Percentiles rank a stretch among this genome's conserved stretches.
Evolutionary conservation across 1,140 invertebrate genomes (phyloP).

Genomic region (Habropoda laboriosa): DNA sequence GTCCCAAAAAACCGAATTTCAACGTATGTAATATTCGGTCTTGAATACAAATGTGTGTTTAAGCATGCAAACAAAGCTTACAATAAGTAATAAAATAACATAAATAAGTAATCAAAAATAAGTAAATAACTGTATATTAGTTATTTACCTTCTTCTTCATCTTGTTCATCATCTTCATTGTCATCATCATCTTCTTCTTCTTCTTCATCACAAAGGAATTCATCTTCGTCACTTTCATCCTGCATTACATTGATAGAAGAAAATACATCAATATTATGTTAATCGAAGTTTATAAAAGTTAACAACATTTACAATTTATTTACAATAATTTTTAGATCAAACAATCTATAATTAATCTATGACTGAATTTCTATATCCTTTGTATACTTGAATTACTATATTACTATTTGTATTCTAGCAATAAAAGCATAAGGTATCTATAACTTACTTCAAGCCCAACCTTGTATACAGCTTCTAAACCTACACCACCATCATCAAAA

Average conservation of each 20-base stretch:
- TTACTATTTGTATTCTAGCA: too few relatives aligned
- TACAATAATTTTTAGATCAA: neutral
- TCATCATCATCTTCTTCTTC: constrained; percentile 85
- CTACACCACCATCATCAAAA: constrained; percentile 85
- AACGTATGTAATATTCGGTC: too few relatives aligned
- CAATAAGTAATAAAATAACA: neutral
- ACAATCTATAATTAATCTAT: neutral
- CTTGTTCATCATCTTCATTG: constrained; percentile 83
- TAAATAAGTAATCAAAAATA: too few relatives aligned
- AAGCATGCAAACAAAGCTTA: too few relatives aligned
- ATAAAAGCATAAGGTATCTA: neutral
- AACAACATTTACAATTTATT: neutral
- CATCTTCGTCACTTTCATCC: constrained; percentile 85
- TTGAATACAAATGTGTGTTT: too few relatives aligned
- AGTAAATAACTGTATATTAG: neutral
- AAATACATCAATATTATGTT: neutral
- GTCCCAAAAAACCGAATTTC: too few relatives aligned
- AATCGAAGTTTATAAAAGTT: neutral
- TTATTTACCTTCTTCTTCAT: constrained; percentile 72
- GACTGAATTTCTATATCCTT: neutral
- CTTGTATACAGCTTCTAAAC: constrained; percentile 88
- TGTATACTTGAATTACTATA: too few relatives aligned
- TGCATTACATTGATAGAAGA: constrained; percentile 21
- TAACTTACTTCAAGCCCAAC: constrained; percentile 85
- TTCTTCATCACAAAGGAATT: constrained; percentile 83